phyloP scores from a whole-genome alignment of 2,797 vertebrate genomes.

The Distichodus sexfasciatus region DNA sequence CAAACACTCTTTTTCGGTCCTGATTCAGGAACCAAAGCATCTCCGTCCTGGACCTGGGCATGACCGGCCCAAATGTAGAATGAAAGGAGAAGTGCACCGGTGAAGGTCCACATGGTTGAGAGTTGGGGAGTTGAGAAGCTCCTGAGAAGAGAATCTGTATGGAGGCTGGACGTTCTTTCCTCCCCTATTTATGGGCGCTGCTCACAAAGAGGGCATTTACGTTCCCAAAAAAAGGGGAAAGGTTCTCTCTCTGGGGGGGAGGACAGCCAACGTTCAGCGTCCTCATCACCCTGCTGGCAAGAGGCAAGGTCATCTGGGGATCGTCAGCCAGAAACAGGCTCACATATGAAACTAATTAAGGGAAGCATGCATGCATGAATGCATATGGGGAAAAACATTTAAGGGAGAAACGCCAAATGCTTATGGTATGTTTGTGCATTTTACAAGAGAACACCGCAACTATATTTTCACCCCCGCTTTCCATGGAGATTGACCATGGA shows the following conservation, averaged over 20 bases:
- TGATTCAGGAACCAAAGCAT: background rate
- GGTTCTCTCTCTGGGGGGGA: constrained; percentile 18
- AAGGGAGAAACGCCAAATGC: constrained; percentile 15
- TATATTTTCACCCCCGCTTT: background rate
- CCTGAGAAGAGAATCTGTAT: background rate
- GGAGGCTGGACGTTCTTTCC: constrained; percentile 3
- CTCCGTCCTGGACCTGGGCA: constrained; percentile 59
- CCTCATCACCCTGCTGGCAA: background rate
- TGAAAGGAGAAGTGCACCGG: constrained; percentile 61
- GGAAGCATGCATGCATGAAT: background rate
- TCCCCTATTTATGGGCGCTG: constrained; percentile 58
- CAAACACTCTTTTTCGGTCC: constrained; percentile 58
- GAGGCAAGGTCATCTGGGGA: constrained; percentile 37
- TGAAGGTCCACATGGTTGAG: constrained; percentile 71
- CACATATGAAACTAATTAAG: constrained; percentile 52
- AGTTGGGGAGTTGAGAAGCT: constrained; percentile 32
- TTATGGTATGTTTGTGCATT: background rate
- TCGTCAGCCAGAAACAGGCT: constrained; percentile 36
- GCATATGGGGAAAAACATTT: background rate
- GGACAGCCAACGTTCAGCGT: constrained; percentile 33
- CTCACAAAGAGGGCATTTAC: constrained; percentile 61
- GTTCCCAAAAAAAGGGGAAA: constrained; percentile 17
- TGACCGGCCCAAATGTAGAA: constrained; percentile 62
- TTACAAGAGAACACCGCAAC: constrained; percentile 5
- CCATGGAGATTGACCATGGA: background rate